phyloP scores from a whole-genome alignment of 2,113 vertebrate species.

The Gobius niger region DNA sequence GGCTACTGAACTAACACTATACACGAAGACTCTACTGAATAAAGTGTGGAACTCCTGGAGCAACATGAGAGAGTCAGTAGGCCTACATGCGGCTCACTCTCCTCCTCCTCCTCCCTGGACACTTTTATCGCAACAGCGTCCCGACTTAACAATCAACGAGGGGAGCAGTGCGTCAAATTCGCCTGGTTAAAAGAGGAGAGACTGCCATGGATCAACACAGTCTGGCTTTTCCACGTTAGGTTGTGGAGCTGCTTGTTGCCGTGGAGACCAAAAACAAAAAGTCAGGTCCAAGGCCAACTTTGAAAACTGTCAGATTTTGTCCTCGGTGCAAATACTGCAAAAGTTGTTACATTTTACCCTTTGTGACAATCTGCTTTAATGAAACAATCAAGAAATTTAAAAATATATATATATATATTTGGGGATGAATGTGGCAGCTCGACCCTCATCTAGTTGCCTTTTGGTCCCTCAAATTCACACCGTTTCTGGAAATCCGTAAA shows the following conservation, averaged over 20 bases:
- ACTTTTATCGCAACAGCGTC: constrained; percentile 34
- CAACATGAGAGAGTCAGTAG: constrained; percentile 41
- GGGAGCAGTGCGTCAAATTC: constrained; percentile 38
- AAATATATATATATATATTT: constrained; percentile 4
- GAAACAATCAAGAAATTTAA: constrained; percentile 44
- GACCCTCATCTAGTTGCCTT: constrained; percentile 68
- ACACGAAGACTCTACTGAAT: constrained; percentile 16
- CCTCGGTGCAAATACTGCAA: constrained; percentile 53
- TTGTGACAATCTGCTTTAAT: constrained; percentile 77
- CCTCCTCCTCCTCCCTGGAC: constrained; percentile 47
- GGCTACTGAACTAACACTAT: constrained; percentile 79
- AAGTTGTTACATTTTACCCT: constrained; percentile 65
- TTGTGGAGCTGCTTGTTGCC: constrained; percentile 39
- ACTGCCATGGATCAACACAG: constrained; percentile 19
- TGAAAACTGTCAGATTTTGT: constrained; percentile 35
- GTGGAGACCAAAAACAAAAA: constrained; percentile 52
- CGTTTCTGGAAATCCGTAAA: constrained; percentile 56
- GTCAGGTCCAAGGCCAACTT: constrained; percentile 33
- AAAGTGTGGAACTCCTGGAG: constrained; percentile 38
- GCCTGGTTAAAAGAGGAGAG: constrained; percentile 23
- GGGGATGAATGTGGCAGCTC: constrained; percentile 53
- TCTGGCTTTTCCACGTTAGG: constrained; percentile 23
- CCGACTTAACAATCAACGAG: constrained; percentile 39
- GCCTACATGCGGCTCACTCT: constrained; percentile 28
- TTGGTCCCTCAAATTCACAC: constrained; percentile 41